Evolutionary conservation across 2,113 vertebrate genomes (phyloP), one percentile per base, ranked within the genome.

Genomic region (Paraplagusia blochii): DNA sequence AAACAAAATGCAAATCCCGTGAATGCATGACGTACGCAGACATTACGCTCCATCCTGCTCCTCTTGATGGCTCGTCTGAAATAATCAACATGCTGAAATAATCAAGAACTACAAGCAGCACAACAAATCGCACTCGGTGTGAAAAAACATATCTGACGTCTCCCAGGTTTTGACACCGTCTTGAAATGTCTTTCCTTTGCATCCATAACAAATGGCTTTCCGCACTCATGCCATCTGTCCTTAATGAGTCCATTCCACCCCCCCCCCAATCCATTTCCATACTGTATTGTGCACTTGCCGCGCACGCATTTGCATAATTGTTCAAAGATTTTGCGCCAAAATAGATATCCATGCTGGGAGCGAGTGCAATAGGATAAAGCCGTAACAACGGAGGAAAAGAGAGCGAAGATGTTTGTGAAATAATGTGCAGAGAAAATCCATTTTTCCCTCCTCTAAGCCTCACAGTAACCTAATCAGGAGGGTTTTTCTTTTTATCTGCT

Each of bases 181-280:
- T 29, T 85, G 58, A 82, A 82, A 88, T 70, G 82, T 87, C 85
- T 84, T 81, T 76, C 83, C 22, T 29, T 29, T 72, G 81, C 76
- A 76, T 75, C 70, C 60, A 80, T 85, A 88, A 91, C 88, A 87
- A 91, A 90, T 89, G 88, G 88, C 90, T 94, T 82, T 88, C 91
- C 90, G 89, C 90, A 89, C 90, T 89, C 83, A 80, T 88, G 87
- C 93, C 93, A 95, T 98, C 95, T 97, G 94, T 89, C 94, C 92
- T 92, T 95, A 95, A 96, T 95, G 93, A 95, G 92, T 93, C 91
- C 90, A 91, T 93, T 94, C 94, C 94, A 93, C 93, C 90, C 94
- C 93, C 93, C 90, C 22, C 90, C 88, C 43, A 5, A 89, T 87
- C 90, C 88, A 92, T 93, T 93, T 94, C 92, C 92, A 93, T 95